A percentile compares a stretch with the other conserved stretches of the same genome.
These are phyloP conservation scores for human (Homo sapiens) DNA, from an alignment of 2,113 vertebrate species.

Conservation along the genomic window GRCh38 chr15:76070501-76071000, in stretches of 20 bases:
- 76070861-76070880: background rate
- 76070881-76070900: background rate
- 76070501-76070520: background rate
- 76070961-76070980: background rate
- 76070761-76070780: background rate
- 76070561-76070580: background rate
- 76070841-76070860: background rate
- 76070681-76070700: background rate
- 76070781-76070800: background rate
- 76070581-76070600: background rate
- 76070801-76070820: background rate
- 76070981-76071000: background rate
- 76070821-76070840: background rate
- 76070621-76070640: background rate
- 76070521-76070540: background rate
- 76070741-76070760: background rate
- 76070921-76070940: background rate
- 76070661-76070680: background rate
- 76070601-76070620: background rate
- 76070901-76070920: background rate
- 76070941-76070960: background rate
- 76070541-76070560: background rate
- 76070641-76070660: background rate
- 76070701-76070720: background rate
- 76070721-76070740: background rate